Base-by-base conservation (phyloP, 2,888 invertebrate species). In the Ctena decussata region DNA sequence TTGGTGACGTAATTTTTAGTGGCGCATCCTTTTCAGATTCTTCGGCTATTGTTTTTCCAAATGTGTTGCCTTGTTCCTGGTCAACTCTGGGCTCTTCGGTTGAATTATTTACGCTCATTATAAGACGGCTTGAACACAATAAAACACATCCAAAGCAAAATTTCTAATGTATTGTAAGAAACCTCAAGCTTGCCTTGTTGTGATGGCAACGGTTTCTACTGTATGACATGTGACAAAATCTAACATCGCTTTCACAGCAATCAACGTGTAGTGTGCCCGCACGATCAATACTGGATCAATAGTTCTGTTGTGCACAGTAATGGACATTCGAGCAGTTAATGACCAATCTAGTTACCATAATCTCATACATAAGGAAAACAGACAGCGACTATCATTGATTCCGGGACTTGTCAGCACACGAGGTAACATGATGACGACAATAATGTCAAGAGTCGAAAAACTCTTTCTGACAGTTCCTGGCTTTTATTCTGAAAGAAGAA, bases 201-300 rank as follows among this genome's bases (percentile, higher is more conserved):
- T 65, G 65, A 65, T 65, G 65, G 65, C 65, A 65, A 65, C 65
- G 65, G 18, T 65, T 65, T 32, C 18, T 35, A 5, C 65, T 65
- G 65, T 35, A 57, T 57, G 8, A 21, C 27, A 32, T 35, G 32
- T 65, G 65, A 65, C 35, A 24, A 35, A 12, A 18, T 12, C 35
- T 65, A 18, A 35, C 30, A 65, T 3, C 21, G 35, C 5, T 15
- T 11, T 18, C 5, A 35, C 65, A 18, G 65, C n/a, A n/a, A n/a
- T n/a, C n/a, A n/a, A n/a, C n/a, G n/a, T n/a, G n/a, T n/a, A n/a
- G n/a, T n/a, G n/a, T n/a, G n/a, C n/a, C n/a, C n/a, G n/a, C n/a
- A n/a, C n/a, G n/a, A n/a, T n/a, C n/a, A n/a, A n/a, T n/a, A n/a
- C n/a, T n/a, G n/a, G n/a, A n/a, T n/a, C n/a, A n/a, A n/a, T n/a